Percentiles rank a stretch among this genome's conserved stretches.
Conservation (phyloP, 2,888 invertebrate species). For the Oxytorus armatus region DNA sequence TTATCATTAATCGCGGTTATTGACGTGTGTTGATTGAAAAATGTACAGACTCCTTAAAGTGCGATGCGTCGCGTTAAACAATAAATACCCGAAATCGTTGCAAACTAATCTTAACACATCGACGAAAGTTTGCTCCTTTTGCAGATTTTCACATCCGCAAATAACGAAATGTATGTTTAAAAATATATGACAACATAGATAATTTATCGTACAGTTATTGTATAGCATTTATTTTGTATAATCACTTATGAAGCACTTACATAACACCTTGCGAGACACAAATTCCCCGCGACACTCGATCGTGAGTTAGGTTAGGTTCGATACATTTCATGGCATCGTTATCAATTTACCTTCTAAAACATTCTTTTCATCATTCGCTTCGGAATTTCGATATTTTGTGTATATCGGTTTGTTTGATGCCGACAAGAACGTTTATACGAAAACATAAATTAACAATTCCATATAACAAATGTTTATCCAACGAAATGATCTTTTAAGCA, state of each 20-base stretch:
- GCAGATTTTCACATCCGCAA: constrained; percentile 74
- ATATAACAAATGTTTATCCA: too few species aligned
- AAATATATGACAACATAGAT: constrained; percentile 38
- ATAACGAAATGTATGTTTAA: constrained; percentile 72
- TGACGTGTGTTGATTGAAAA: constrained; percentile 37
- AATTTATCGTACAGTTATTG: constrained; percentile 12
- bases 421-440: too few species aligned
- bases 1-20: background rate
- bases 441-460: too few species aligned
- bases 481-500: too few species aligned
- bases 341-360: too few species aligned
- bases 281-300: constrained; percentile 4
- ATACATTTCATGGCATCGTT: constrained; percentile 40
- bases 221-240: constrained; percentile 7
- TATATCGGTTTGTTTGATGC: too few species aligned
- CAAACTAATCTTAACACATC: constrained; percentile 65
- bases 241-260: constrained; percentile 48
- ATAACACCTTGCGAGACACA: constrained; percentile 38
- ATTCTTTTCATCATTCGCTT: too few species aligned
- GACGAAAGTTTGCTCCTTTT: constrained; percentile 74
- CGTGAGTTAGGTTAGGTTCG: constrained; percentile 47
- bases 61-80: constrained; percentile 64
- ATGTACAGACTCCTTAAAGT: constrained; percentile 76
- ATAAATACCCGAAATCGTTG: constrained; percentile 61
- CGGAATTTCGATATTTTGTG: constrained; percentile 15